These are phyloP conservation scores for Cyprinella venusta DNA, from an alignment of 2,797 vertebrate species.

Conservation along the genomic window DNA sequence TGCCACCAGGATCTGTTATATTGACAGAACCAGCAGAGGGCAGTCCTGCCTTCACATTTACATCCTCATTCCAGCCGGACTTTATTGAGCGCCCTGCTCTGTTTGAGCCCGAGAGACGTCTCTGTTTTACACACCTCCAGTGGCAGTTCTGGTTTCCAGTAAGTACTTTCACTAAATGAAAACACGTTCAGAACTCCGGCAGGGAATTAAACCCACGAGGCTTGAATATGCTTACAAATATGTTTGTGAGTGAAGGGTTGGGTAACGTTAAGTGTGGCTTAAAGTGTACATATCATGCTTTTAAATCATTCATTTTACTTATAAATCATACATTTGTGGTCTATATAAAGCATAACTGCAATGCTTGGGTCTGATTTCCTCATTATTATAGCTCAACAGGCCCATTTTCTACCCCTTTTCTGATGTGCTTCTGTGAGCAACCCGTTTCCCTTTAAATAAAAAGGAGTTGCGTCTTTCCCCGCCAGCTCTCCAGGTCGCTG, in stretches of 20 bases:
- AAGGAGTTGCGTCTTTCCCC: too few relatives aligned
- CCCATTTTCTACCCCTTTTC: too few relatives aligned
- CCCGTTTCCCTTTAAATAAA: too few relatives aligned
- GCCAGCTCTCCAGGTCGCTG: too few relatives aligned
- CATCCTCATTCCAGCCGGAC: slow-evolving; percentile 8
- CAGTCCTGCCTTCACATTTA: slow-evolving; percentile 61
- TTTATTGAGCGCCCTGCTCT: slow-evolving; percentile 50
- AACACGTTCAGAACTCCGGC: slow-evolving; percentile 57
- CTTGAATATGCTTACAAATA: slow-evolving; percentile 37
- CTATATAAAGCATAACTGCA: too few relatives aligned
- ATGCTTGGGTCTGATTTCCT: too few relatives aligned
- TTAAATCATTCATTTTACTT: too few relatives aligned
- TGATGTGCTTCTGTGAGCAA: too few relatives aligned
- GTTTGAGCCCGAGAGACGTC: slow-evolving; percentile 44
- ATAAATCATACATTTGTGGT: too few relatives aligned
- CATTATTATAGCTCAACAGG: too few relatives aligned
- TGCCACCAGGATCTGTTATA: background rate
- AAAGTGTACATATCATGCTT: too few relatives aligned
- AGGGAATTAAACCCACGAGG: slow-evolving; percentile 61
- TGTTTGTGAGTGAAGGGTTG: slow-evolving; percentile 1
- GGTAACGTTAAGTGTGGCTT: background rate
- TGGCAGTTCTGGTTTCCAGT: slow-evolving; percentile 45
- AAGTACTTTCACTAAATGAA: slow-evolving; percentile 54
- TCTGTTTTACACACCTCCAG: slow-evolving; percentile 54
- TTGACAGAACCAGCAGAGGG: slow-evolving; percentile 63